Evolutionary conservation across 2,797 vertebrate genomes (phyloP).

Genomic region (Odontamblyopus lacepedii): DNA sequence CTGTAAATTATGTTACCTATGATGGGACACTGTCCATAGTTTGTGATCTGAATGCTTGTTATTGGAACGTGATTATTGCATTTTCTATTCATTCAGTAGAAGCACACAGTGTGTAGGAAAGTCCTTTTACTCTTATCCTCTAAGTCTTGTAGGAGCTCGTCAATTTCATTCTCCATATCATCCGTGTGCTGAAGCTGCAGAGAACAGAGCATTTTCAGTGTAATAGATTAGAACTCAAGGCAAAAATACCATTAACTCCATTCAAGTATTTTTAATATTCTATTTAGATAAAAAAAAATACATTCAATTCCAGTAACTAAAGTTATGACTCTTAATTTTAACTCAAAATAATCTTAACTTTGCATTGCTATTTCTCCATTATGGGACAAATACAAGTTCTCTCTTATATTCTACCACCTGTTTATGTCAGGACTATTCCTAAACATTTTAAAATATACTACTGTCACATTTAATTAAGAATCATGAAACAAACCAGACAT

Average conservation of each 20-base stretch:
- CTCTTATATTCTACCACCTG: not conserved
- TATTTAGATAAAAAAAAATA: no score
- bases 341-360: no score
- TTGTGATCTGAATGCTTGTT: constrained; percentile 48
- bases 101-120: constrained; percentile 97
- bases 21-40: constrained; percentile 24
- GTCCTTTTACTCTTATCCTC: constrained; percentile 95
- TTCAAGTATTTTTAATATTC: no score
- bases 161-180: constrained; percentile 99
- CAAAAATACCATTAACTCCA: not conserved
- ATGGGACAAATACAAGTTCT: no score
- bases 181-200: constrained; percentile 95
- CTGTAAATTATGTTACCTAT: constrained; percentile 23
- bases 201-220: not conserved
- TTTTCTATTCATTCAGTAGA: constrained; percentile 85
- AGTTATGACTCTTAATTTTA: no score
- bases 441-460: not conserved
- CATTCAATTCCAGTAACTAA: no score
- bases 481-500: not conserved
- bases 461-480: not conserved
- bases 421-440: not conserved
- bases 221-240: not conserved
- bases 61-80: constrained; percentile 61
- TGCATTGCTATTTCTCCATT: no score
- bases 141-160: constrained; percentile 96